These are phyloP conservation scores for Elmis aenea DNA, from an alignment of 2,888 invertebrate genomes.

Conservation along the genomic window DNA sequence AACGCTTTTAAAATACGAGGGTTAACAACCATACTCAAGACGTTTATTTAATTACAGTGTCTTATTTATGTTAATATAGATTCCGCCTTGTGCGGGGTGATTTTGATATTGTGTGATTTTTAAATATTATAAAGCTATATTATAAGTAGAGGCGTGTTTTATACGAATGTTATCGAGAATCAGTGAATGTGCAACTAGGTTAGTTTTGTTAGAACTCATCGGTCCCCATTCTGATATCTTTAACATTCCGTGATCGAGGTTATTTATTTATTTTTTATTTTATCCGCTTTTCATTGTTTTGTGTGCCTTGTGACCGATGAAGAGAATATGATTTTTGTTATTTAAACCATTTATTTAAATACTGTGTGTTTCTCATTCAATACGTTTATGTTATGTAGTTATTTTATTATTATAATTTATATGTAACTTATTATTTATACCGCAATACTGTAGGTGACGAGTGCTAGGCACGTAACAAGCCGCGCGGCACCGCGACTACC, in stretches of 20 bases:
- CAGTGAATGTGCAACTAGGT: conserved; percentile 43
- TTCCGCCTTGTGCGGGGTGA: conserved; percentile 44
- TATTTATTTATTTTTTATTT: conserved; percentile 39
- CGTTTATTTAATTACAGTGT: conserved; percentile 41
- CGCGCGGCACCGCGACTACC: conserved; percentile 33
- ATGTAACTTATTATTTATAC: conserved; percentile 50
- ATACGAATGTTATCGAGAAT: conserved; percentile 41
- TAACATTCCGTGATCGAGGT: conserved; percentile 39
- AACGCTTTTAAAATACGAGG: conserved; percentile 10
- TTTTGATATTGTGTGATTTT: conserved; percentile 49
- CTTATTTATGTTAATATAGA: conserved; percentile 43
- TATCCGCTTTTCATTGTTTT: conserved; percentile 27
- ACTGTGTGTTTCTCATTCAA: conserved; percentile 42
- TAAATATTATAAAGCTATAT: conserved; percentile 34
- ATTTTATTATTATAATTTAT: conserved; percentile 50
- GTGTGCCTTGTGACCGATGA: conserved; percentile 42
- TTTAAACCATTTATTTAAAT: conserved; percentile 49
- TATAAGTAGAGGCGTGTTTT: conserved; percentile 40
- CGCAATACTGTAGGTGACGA: conserved; percentile 45
- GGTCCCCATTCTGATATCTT: conserved; percentile 40
- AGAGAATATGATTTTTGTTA: conserved; percentile 46
- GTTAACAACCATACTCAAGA: conserved; percentile 31
- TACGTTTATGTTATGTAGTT: conserved; percentile 48
- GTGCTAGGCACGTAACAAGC: conserved; percentile 37
- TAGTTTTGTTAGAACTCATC: conserved; percentile 36